Evolutionary conservation across 2,888 invertebrate species (phyloP).

Genomic region (Hololepta plana): DNA sequence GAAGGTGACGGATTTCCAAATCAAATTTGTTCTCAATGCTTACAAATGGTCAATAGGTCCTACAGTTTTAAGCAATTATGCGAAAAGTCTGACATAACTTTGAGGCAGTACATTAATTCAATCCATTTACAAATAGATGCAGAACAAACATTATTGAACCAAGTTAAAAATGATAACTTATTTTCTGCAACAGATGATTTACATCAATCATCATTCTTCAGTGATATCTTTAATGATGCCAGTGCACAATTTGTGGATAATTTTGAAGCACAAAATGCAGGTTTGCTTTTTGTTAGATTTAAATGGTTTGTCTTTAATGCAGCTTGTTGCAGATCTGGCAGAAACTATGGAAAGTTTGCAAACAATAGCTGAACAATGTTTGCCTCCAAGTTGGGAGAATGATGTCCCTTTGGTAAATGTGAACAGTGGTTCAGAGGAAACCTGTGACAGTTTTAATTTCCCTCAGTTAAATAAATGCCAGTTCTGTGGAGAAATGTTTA

Average conservation of each 20-base stretch:
- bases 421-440: slow-evolving; percentile 17
- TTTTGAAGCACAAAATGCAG: slow-evolving; percentile 20
- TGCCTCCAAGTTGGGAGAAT: slow-evolving; percentile 25
- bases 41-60: slow-evolving; percentile 22
- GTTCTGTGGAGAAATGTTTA: slow-evolving; percentile 23
- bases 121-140: slow-evolving; percentile 15
- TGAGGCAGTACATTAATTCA: slow-evolving; percentile 20
- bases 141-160: slow-evolving; percentile 14
- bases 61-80: slow-evolving; percentile 25
- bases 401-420: slow-evolving; percentile 18
- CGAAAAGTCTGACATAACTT: slow-evolving; percentile 23
- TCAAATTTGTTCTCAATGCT: slow-evolving; percentile 25
- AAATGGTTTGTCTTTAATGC: no score
- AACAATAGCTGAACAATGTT: slow-evolving; percentile 26
- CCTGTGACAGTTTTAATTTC: slow-evolving; percentile 19
- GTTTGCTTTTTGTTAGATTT: no score
- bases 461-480: slow-evolving; percentile 22
- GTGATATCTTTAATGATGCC: slow-evolving; percentile 24
- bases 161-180: slow-evolving; percentile 19
- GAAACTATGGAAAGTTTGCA: slow-evolving; percentile 27
- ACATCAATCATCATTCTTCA: slow-evolving; percentile 22
- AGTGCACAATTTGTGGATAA: slow-evolving; percentile 20
- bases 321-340: no score
- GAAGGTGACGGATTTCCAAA: slow-evolving; percentile 25
- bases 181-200: slow-evolving; percentile 21